Percentiles rank a stretch among this genome's conserved stretches.
Conservation (phyloP, 1,140 invertebrate genomes). For the Temnothorax nylanderi region DNA sequence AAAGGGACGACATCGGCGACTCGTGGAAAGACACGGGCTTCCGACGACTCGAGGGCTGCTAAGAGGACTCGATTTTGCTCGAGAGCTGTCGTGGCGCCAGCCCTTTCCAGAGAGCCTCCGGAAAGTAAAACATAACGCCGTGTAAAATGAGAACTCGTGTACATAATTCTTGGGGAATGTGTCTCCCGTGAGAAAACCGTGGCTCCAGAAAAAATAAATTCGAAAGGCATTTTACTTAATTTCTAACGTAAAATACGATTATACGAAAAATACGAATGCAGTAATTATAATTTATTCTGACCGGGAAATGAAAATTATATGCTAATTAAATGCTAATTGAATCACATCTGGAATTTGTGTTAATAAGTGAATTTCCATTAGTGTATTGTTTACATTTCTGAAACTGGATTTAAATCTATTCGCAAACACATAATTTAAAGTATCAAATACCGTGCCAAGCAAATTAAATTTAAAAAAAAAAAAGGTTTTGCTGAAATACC, state of each 20-base stretch:
- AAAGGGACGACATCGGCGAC: constrained; percentile 38
- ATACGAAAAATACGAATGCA: not conserved
- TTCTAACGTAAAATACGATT: not conserved
- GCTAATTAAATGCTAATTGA: not conserved
- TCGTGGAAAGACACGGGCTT: constrained; percentile 55
- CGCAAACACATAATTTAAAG: not conserved
- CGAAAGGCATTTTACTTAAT: not conserved
- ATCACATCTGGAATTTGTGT: not conserved
- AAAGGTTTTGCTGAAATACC: not conserved
- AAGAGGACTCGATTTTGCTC: constrained; percentile 41
- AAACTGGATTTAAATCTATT: not conserved
- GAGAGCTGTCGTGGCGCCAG: constrained; percentile 71
- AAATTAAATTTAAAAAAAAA: not conserved
- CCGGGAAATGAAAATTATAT: not conserved
- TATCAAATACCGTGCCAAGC: not conserved
- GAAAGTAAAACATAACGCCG: constrained; percentile 38
- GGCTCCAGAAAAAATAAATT: not conserved
- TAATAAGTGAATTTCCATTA: not conserved
- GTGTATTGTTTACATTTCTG: not conserved
- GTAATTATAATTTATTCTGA: not conserved
- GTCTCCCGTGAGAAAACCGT: constrained; percentile 28
- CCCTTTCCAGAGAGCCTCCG: constrained; percentile 11
- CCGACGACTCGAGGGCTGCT: constrained; percentile 36
- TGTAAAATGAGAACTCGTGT: constrained; percentile 61
- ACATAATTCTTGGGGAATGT: constrained; percentile 31